Conservation (phyloP, 2,113 vertebrate species). For the Hyperoodon ampullatus region DNA sequence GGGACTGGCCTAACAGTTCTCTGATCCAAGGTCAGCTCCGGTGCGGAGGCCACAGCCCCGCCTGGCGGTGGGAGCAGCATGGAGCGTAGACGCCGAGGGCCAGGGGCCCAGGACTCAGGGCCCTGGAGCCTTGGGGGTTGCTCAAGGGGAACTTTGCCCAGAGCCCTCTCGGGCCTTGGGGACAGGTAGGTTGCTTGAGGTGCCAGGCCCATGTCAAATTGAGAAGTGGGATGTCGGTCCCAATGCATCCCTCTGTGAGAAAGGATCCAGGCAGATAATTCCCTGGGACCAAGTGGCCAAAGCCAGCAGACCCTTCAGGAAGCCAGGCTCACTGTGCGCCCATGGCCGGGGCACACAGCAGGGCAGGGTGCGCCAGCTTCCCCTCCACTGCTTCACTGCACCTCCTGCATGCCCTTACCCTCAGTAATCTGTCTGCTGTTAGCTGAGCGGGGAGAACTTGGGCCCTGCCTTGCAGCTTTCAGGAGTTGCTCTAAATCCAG, state of each 20-base stretch:
- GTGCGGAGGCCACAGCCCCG: conserved; percentile 59
- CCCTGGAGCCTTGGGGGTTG: conserved; percentile 63
- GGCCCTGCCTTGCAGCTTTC: not conserved
- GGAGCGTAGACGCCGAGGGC: conserved; percentile 64
- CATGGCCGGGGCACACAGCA: not conserved
- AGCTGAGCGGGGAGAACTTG: not conserved
- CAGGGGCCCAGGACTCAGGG: conserved; percentile 58
- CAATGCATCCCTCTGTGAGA: not conserved
- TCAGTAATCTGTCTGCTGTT: not conserved
- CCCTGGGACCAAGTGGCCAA: not conserved
- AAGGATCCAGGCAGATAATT: conserved; percentile 25
- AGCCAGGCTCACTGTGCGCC: not conserved
- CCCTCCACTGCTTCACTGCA: not conserved
- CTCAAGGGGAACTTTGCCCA: conserved; percentile 69
- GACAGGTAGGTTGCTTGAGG: conserved; percentile 78
- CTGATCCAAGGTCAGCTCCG: conserved; percentile 76
- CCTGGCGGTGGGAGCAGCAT: conserved; percentile 60
- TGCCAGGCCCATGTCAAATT: conserved; percentile 35
- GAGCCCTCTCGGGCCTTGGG: conserved; percentile 69
- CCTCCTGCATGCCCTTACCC: not conserved
- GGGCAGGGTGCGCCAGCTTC: not conserved
- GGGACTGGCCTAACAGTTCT: conserved; percentile 75
- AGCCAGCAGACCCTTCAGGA: not conserved
- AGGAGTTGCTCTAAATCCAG: not conserved
- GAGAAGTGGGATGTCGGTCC: not conserved